A percentile compares a stretch with the other conserved stretches of the same genome.
Evolutionary conservation across 2,797 vertebrate species (phyloP).

Genomic region (Nyctibius grandis): DNA sequence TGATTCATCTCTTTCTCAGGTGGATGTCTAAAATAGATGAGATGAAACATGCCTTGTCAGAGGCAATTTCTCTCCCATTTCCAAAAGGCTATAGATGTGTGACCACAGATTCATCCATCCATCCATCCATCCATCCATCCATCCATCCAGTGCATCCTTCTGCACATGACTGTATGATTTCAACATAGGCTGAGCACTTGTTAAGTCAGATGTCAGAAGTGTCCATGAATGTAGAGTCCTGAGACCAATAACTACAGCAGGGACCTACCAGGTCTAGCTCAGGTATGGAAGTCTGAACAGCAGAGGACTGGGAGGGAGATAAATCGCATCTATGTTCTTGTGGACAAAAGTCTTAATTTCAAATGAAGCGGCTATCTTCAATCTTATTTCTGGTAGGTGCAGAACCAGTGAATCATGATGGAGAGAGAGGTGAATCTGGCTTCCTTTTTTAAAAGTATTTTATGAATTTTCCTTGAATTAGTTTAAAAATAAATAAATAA

Average conservation of each 20-base stretch:
- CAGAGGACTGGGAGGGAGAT: not conserved
- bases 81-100: not conserved
- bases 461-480: not conserved
- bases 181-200: accelerated
- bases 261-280: not conserved
- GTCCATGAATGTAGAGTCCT: not conserved
- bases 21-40: not conserved
- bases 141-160: not conserved
- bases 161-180: not conserved
- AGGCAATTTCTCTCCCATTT: not conserved
- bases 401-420: not conserved
- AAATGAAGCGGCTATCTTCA: not conserved
- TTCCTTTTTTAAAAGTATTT: not conserved
- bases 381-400: not conserved
- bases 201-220: not conserved
- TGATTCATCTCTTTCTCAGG: not conserved
- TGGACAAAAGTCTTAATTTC: not conserved
- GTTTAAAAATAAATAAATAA: not conserved
- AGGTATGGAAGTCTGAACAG: not conserved
- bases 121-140: not conserved
- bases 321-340: not conserved
- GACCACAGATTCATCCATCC: not conserved
- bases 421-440: not conserved
- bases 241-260: not conserved
- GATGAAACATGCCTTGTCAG: not conserved